These are phyloP conservation scores for Eretmochelys imbricata DNA, from an alignment of 2,113 vertebrate species.

Conservation along the genomic window DNA sequence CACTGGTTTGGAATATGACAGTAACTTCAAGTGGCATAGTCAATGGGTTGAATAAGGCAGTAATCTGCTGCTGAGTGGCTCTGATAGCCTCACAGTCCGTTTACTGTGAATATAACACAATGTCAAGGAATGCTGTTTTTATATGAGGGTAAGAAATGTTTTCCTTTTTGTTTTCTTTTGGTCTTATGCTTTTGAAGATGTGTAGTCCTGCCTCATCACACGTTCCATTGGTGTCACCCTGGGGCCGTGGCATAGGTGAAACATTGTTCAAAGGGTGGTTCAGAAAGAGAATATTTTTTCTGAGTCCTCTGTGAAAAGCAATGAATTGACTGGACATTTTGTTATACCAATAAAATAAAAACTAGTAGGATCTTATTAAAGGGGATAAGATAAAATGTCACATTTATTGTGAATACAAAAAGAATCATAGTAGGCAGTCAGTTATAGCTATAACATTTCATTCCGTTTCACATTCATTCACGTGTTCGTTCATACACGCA, in stretches of 20 bases:
- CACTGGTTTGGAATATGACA: neutral
- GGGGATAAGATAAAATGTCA: no score
- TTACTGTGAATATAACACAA: neutral
- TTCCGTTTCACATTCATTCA: no score
- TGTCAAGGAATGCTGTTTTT: fast-evolving
- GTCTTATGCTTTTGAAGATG: no score
- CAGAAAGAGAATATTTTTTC: neutral
- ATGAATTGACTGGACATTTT: neutral
- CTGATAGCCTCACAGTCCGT: neutral
- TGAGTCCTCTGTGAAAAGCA: neutral
- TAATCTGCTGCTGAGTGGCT: fast-evolving
- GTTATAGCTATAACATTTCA: no score
- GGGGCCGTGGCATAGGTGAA: neutral
- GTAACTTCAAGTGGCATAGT: neutral
- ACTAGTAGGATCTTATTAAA: no score
- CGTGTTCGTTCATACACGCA: no score
- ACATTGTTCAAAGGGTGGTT: fast-evolving
- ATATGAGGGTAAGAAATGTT: neutral
- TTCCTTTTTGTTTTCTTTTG: neutral
- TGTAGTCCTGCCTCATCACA: fast-evolving
- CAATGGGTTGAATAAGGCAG: neutral
- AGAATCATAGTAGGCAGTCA: no score
- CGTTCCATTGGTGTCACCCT: neutral
- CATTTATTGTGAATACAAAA: no score
- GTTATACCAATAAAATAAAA: no score